Evolutionary conservation across 2,888 invertebrate genomes (phyloP), one percentile per base, ranked within the genome.

Genomic region (Coremacera marginata): DNA sequence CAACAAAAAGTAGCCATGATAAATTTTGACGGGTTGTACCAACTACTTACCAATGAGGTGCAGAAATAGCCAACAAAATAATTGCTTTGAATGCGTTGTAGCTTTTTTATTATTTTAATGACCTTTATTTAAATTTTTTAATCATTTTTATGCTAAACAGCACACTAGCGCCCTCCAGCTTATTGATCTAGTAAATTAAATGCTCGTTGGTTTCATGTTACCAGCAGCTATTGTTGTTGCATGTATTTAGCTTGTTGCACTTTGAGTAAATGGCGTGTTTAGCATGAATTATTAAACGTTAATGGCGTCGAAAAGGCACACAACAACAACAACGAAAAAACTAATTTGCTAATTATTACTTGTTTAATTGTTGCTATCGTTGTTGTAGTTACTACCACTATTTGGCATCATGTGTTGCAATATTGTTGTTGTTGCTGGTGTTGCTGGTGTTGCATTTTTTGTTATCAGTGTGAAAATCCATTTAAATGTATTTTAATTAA

Each of bases 201-300:
- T 51, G 68, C 68, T 68, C 49, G 19, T 51, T 68, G 68, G 49
- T 68, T 49, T 67, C 25, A 27, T 25, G 60, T 60, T 60, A 60
- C 60, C 37, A 31, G 70, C 25, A 22, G 52, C 3, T 34, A 31
- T 65, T 74, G 22, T 2, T 65, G 72, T 74, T 74, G 55, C 55
- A 72, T 74, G 74, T 34, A 37, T 74, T 49, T 67, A 27, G 60
- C n/a, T 44, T 60, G 25, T 67, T 51, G 52, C 55, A 65, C 22
- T 74, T 67, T 55, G 34, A 65, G 65, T 51, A 51, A 74, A 87
- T 87, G 81, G 86, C 87, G 87, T 87, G 87, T 85, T 87, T 86
- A 84, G 86, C 83, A 85, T 85, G 86, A 85, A 87, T 87, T 87
- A 86, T 84, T 83, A 82, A 84, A 84, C 82, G 81, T 84, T 84